Conservation (phyloP, 2,797 vertebrate genomes). For the Paratrypauchen microcephalus region DNA sequence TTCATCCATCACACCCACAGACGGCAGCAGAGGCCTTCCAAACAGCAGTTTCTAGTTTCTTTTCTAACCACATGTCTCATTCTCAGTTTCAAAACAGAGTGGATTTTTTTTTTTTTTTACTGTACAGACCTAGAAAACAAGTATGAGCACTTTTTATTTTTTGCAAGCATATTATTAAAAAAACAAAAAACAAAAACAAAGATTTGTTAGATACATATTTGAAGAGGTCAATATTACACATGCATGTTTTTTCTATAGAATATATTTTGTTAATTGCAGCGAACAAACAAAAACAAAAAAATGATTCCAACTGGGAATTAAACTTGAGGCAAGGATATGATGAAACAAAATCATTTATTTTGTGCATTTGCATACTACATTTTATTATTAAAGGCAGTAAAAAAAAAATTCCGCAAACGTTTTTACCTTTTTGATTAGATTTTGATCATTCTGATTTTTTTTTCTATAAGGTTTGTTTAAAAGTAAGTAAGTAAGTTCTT, state of each 20-base stretch:
- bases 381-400: neutral
- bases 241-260: no score
- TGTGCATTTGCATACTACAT: neutral
- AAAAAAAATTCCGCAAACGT: neutral
- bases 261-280: no score
- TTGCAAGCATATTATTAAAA: neutral
- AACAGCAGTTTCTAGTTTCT: slow-evolving; percentile 17
- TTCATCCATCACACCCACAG: slow-evolving; percentile 71
- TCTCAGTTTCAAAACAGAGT: neutral
- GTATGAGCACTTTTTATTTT: neutral
- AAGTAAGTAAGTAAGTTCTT: no score
- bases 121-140: neutral
- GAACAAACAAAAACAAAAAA: neutral
- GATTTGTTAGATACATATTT: no score
- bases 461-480: no score
- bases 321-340: neutral
- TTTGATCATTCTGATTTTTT: no score
- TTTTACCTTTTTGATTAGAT: no score
- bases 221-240: no score
- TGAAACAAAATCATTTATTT: neutral
- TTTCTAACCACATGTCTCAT: neutral
- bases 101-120: neutral
- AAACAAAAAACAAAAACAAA: no score
- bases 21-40: slow-evolving; percentile 29
- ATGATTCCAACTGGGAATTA: neutral